These are phyloP conservation scores for Pterocles burchelli DNA, from an alignment of 2,113 vertebrate genomes.

Conservation along the genomic window DNA sequence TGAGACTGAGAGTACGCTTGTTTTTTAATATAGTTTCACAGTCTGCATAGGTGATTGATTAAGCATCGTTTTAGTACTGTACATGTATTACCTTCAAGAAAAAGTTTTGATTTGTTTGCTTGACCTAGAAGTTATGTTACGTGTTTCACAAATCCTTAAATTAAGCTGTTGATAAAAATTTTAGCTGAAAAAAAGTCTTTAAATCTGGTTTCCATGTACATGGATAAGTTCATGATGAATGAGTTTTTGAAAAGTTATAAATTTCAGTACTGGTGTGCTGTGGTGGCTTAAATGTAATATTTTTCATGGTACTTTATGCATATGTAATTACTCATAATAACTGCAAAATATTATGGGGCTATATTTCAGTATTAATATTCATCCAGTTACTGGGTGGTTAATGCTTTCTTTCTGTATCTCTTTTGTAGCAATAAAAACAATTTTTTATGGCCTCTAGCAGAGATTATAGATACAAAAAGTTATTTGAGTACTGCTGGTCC, in stretches of 20 bases:
- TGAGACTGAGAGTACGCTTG: not conserved
- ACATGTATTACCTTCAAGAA: not conserved
- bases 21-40: not conserved
- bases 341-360: not conserved
- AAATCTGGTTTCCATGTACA: not conserved
- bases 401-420: not conserved
- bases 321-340: not conserved
- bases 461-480: not conserved
- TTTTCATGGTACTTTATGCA: not conserved
- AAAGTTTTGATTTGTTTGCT: not conserved
- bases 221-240: not conserved
- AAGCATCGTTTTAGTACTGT: not conserved
- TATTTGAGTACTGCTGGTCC: not conserved
- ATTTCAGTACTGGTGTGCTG: not conserved
- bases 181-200: not conserved
- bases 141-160: not conserved
- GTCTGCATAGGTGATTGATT: not conserved
- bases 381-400: not conserved
- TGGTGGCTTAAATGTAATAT: not conserved
- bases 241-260: not conserved
- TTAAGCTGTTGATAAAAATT: not conserved
- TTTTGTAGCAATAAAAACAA: not conserved
- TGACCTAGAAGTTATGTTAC: not conserved
- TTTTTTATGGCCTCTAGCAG: not conserved
- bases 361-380: not conserved